Conservation (phyloP, 2,797 vertebrate genomes). For the Sarcoramphus papa region DNA sequence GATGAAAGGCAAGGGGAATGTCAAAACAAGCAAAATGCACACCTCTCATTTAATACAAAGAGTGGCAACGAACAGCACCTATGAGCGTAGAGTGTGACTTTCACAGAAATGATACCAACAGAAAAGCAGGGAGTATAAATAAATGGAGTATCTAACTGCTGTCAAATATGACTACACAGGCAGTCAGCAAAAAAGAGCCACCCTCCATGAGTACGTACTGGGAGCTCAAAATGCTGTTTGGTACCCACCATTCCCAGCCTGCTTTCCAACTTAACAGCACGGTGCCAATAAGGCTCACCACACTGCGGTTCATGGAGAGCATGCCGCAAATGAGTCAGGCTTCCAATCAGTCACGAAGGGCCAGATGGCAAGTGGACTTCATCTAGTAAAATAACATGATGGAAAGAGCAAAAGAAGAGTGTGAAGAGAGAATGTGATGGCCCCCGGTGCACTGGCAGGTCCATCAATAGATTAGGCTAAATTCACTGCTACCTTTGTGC, state of each 20-base stretch:
- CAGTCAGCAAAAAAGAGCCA: neutral
- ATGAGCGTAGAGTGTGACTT: neutral
- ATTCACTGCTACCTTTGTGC: constrained; percentile 47
- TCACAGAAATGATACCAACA: neutral
- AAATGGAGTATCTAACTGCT: neutral
- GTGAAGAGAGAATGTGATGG: neutral
- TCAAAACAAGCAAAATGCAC: constrained; percentile 19
- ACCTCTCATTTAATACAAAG: neutral
- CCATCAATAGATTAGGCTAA: constrained; percentile 14
- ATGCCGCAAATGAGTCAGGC: neutral
- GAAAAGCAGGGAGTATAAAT: neutral
- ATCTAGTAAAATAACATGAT: constrained; percentile 7
- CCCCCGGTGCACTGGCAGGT: neutral
- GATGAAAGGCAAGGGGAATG: neutral
- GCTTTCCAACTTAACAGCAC: neutral
- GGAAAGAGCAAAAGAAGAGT: neutral
- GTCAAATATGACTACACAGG: neutral
- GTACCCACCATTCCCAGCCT: neutral
- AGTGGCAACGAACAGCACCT: neutral
- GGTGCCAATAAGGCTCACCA: neutral
- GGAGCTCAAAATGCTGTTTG: neutral
- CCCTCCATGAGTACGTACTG: accelerated
- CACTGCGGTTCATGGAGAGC: neutral
- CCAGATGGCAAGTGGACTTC: constrained; percentile 49
- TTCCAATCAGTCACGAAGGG: neutral